Evolutionary conservation across 1,140 invertebrate genomes (phyloP), one percentile per base, ranked within the genome.

Genomic region (Drosophila repletoides): DNA sequence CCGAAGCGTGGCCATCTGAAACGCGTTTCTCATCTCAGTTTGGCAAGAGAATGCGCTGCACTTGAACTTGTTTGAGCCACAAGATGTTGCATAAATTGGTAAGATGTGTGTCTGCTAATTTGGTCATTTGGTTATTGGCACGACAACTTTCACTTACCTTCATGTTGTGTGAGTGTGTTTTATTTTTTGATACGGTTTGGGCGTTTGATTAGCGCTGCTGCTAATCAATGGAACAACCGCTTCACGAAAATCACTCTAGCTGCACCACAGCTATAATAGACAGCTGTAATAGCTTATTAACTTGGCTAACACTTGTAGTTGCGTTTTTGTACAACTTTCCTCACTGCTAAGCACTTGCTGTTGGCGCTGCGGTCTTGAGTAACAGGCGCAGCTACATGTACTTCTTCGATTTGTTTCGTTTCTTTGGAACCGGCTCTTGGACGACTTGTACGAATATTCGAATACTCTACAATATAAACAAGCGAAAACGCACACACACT

Each of bases 81-180:
- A 52, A 67, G 55, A 70, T 33, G 60, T 83, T 83, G 79, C 79
- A 83, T 84, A 84, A 84, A 84, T 60, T 31, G 24, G 24, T 5
- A 5, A 29, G 17, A n/a, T 9, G 36, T 21, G 17, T 40, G 19
- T 60, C 55, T 33, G 46, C 63, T 64, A 71, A 83, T 74, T 77
- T 71, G 65, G 71, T 61, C 60, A 70, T 52, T 41, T 46, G 55
- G 53, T 51, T 55, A 49, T 52, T 52, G 48, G 64, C 59, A 64
- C 59, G 58, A 40, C 12, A 34, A 83, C 79, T 83, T 83, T 83
- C 79, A 67, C 79, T 83, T 74, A 83, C 79, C 79, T 79, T 84
- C 79, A 84, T 83, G 10, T 40, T 60, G 53, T 5, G 53, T 24
- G 46, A 14, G 17, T 63, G 21, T 10, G 43, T 29, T 51, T 26